Percentiles rank a stretch among this genome's conserved stretches.
Evolutionary conservation across 2,888 invertebrate species (phyloP).

Genomic region (Ichneumoninae sp.): DNA sequence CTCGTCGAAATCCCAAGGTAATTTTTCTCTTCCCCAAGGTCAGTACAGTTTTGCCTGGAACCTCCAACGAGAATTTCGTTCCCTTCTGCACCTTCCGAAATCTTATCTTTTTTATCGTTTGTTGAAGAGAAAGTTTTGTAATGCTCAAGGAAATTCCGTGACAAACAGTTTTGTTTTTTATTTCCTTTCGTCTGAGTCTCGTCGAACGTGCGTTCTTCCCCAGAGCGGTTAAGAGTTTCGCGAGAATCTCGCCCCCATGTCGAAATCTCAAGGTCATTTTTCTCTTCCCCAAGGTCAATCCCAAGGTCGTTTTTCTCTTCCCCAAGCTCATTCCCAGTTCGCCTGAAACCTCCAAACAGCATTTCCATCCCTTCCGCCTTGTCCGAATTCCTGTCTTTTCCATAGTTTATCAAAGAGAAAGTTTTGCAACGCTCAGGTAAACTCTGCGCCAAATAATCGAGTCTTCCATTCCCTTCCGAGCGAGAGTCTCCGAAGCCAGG

Average conservation of each 20-base stretch:
- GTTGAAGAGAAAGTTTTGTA: background rate
- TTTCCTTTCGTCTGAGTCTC: background rate
- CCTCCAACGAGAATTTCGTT: background rate
- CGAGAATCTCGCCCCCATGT: too few relatives aligned
- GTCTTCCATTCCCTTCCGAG: background rate
- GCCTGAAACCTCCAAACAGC: too few relatives aligned
- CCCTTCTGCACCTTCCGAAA: background rate
- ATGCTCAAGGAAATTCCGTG: background rate
- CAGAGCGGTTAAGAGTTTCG: too few relatives aligned
- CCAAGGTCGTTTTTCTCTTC: background rate
- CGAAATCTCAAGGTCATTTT: too few relatives aligned
- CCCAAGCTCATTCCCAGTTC: background rate
- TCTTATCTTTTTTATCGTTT: background rate
- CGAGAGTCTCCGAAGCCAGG: background rate
- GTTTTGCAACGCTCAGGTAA: background rate
- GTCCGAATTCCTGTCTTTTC: background rate
- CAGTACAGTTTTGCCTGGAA: background rate
- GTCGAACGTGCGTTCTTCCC: too few relatives aligned
- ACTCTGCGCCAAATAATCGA: background rate
- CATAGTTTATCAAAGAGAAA: background rate
- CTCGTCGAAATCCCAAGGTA: too few relatives aligned
- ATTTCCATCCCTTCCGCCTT: background rate
- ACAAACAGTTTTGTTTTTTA: background rate
- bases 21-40: background rate
- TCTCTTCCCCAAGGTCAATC: background rate